A percentile compares a stretch with the other conserved stretches of the same genome.
phyloP scores from a whole-genome alignment of 2,797 vertebrate species.

The Morus bassanus region DNA sequence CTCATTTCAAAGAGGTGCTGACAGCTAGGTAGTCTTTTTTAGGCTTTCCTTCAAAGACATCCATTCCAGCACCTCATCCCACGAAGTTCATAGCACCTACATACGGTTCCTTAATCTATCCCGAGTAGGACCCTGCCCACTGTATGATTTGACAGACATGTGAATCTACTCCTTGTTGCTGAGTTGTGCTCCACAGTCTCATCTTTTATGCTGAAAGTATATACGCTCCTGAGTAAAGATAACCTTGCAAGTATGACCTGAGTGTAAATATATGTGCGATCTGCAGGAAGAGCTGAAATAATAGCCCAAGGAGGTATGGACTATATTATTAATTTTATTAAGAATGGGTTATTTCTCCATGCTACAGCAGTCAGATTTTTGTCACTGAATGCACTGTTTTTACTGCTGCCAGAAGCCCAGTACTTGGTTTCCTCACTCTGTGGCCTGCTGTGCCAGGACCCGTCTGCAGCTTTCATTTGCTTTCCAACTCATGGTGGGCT shows the following conservation, averaged over 20 bases:
- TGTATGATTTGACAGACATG: accelerated
- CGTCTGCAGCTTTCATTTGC: not conserved
- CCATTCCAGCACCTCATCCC: not conserved
- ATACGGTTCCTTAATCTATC: not conserved
- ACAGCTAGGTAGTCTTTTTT: not conserved
- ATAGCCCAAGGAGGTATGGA: not conserved
- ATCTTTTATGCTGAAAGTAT: not conserved
- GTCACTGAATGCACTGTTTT: not conserved
- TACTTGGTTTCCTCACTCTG: not conserved
- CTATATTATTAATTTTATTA: not conserved
- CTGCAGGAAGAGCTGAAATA: not conserved
- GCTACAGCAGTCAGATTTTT: not conserved
- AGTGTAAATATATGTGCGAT: not conserved
- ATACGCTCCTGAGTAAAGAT: not conserved
- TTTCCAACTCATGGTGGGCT: not conserved
- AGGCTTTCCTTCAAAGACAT: not conserved
- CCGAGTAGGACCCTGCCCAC: not conserved
- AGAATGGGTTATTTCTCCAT: not conserved
- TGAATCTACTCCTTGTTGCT: not conserved
- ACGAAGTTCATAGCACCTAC: not conserved
- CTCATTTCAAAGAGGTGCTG: not conserved
- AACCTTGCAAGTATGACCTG: not conserved
- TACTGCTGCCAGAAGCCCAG: slow-evolving; percentile 7
- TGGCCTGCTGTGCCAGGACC: slow-evolving; percentile 3
- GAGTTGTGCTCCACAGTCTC: not conserved